Percentiles rank a stretch among this genome's conserved stretches.
Evolutionary conservation across 1,140 invertebrate genomes (phyloP).

Genomic region (Drosophila equinoxialis): DNA sequence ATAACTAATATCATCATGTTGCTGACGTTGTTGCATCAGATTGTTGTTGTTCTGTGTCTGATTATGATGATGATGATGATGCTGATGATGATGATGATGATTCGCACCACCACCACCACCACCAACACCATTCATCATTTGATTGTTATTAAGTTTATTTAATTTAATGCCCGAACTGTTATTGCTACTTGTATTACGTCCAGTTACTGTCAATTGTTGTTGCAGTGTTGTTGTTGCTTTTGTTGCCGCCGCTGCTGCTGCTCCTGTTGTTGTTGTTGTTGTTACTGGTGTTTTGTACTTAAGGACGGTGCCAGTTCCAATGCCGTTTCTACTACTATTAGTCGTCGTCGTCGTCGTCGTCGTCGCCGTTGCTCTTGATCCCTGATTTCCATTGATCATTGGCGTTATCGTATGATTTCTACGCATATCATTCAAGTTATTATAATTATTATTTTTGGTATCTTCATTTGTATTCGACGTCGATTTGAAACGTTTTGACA

Average conservation of each 20-base stretch:
- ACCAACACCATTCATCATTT: slow-evolving; percentile 20
- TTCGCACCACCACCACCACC: no score
- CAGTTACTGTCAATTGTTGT: slow-evolving; percentile 15
- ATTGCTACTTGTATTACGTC: neutral
- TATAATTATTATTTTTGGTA: slow-evolving; percentile 51
- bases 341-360: slow-evolving; percentile 4
- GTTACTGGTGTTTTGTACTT: slow-evolving; percentile 30
- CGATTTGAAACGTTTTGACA: slow-evolving; percentile 9
- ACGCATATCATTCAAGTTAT: slow-evolving; percentile 63
- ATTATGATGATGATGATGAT: slow-evolving; percentile 1
- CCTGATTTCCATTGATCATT: slow-evolving; percentile 70
- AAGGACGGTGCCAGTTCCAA: slow-evolving; percentile 21
- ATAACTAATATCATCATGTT: slow-evolving; percentile 75
- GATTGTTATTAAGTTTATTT: slow-evolving; percentile 22
- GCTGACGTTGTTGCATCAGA: slow-evolving; percentile 58
- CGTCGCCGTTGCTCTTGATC: slow-evolving; percentile 37
- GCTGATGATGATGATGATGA: slow-evolving; percentile 12
- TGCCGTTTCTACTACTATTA: slow-evolving; percentile 32
- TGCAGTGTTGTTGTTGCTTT: slow-evolving; percentile 5
- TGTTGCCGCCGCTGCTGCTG: neutral
- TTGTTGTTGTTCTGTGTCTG: slow-evolving; percentile 52
- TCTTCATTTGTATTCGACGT: slow-evolving; percentile 46
- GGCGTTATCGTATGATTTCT: slow-evolving; percentile 40
- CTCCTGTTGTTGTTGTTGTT: slow-evolving; percentile 21
- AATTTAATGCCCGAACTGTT: slow-evolving; percentile 7